A percentile compares a stretch with the other conserved stretches of the same genome.
Conservation (phyloP, 2,113 vertebrate species). For the Tautogolabrus adspersus region DNA sequence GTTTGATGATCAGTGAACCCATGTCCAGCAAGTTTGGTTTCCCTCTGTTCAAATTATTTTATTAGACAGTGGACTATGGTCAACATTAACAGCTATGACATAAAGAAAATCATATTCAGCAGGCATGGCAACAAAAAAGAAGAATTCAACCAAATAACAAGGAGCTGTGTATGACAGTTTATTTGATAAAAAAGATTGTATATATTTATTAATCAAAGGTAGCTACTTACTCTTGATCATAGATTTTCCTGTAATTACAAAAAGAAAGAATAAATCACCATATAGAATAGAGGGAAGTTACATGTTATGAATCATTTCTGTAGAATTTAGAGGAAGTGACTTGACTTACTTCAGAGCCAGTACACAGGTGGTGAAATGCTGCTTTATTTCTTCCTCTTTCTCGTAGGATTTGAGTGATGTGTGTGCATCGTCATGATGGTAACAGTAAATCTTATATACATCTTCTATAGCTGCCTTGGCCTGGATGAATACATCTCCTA, state of each 20-base stretch:
- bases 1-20: slow-evolving; percentile 96
- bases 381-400: slow-evolving; percentile 91
- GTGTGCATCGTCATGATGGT: slow-evolving; percentile 93
- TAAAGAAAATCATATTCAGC: no score
- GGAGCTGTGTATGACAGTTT: not conserved
- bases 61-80: not conserved
- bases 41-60: slow-evolving; percentile 79
- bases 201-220: not conserved
- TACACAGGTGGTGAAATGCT: slow-evolving; percentile 89
- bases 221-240: slow-evolving; percentile 92
- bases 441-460: slow-evolving; percentile 96
- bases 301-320: not conserved
- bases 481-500: slow-evolving; percentile 94
- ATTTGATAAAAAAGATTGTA: not conserved
- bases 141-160: not conserved
- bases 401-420: slow-evolving; percentile 91
- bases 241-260: slow-evolving; percentile 89
- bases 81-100: no score
- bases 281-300: not conserved
- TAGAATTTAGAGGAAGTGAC: slow-evolving; percentile 2
- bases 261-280: slow-evolving; percentile 46
- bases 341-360: slow-evolving; percentile 91
- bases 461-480: slow-evolving; percentile 92
- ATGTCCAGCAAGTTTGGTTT: slow-evolving; percentile 93
- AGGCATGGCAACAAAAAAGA: not conserved